phyloP scores from a whole-genome alignment of 2,113 vertebrate species.

The Phalacrocorax aristotelis region DNA sequence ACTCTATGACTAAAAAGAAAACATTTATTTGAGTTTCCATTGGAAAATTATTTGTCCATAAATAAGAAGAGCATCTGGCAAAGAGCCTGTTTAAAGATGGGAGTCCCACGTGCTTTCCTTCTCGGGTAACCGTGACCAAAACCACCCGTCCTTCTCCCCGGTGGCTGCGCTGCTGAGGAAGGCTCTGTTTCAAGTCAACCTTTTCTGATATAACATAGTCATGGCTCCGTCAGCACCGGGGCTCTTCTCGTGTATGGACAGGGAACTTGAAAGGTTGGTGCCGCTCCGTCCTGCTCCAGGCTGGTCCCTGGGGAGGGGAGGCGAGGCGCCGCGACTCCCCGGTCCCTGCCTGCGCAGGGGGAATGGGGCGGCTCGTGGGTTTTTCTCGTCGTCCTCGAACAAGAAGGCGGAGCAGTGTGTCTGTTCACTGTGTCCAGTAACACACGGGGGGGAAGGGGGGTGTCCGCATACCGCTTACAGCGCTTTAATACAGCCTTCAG shows the following conservation, averaged over 20 bases:
- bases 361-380: fast-evolving
- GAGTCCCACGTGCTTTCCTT: background rate
- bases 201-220: background rate
- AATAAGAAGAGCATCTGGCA: background rate
- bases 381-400: fast-evolving
- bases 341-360: background rate
- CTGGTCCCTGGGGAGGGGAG: background rate
- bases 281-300: fast-evolving
- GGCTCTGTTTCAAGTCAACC: background rate
- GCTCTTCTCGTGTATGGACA: background rate
- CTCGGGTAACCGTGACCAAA: background rate
- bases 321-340: fast-evolving
- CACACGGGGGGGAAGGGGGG: too few relatives aligned
- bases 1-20: background rate
- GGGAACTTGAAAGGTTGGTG: background rate
- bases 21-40: background rate
- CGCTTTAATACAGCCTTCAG: fast-evolving
- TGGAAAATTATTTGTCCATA: slow-evolving; percentile 27
- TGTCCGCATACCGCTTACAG: fast-evolving
- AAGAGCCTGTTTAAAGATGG: background rate
- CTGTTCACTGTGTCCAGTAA: background rate
- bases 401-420: background rate
- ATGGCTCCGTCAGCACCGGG: background rate
- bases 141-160: background rate
- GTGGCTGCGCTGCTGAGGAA: background rate